Conservation (phyloP, 1,140 invertebrate species). For the Carcinoscorpius rotundicauda region DNA sequence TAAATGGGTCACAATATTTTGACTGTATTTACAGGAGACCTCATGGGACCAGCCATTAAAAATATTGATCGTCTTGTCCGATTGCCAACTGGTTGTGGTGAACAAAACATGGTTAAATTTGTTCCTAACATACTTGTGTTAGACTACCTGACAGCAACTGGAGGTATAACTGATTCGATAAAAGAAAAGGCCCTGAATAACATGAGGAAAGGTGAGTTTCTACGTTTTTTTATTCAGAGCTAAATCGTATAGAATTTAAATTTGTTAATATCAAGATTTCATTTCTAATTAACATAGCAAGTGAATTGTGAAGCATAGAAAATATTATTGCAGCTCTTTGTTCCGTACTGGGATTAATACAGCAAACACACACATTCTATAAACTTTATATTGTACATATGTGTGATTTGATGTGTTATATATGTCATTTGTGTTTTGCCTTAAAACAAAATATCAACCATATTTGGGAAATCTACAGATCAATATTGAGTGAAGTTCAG, state of each 20-base stretch:
- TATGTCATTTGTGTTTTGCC: too few species aligned
- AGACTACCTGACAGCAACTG: constrained; percentile 44
- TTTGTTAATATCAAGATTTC: background rate
- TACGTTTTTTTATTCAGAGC: background rate
- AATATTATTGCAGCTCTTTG: background rate
- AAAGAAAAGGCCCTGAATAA: constrained; percentile 44
- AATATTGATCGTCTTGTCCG: constrained; percentile 19
- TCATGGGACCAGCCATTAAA: constrained; percentile 38
- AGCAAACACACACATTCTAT: background rate
- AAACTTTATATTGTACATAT: background rate
- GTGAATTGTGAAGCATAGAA: background rate
- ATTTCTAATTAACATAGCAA: background rate
- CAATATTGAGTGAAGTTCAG: too few species aligned
- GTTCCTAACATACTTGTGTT: constrained; percentile 61
- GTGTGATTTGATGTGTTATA: too few species aligned
- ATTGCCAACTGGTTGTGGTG: constrained; percentile 53
- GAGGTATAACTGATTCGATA: constrained; percentile 34
- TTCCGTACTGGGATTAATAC: background rate
- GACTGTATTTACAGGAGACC: constrained; percentile 34
- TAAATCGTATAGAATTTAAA: background rate
- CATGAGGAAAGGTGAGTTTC: constrained; percentile 42
- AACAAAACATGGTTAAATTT: constrained; percentile 67
- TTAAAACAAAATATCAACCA: too few species aligned
- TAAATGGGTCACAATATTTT: background rate
- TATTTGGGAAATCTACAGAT: too few species aligned